Conservation (phyloP, 1,140 invertebrate genomes). For the Hycleus cichorii region DNA sequence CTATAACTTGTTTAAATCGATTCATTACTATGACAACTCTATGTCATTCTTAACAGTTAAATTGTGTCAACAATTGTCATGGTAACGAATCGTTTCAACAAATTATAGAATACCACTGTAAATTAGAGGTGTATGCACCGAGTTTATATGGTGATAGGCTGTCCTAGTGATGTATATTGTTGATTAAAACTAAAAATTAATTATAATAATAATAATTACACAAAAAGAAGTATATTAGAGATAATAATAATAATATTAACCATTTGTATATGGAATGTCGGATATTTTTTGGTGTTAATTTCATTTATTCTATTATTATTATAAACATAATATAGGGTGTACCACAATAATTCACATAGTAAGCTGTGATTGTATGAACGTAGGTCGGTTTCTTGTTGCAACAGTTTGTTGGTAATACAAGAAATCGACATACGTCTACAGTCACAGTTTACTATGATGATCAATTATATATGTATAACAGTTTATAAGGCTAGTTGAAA, state of each 20-base stretch:
- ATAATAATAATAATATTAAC: conserved; percentile 15
- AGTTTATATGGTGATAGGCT: conserved; percentile 31
- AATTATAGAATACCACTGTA: not conserved
- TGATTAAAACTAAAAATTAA: conserved; percentile 17
- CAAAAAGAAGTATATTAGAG: too few species aligned
- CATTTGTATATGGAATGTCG: conserved; percentile 29
- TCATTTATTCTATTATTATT: conserved; percentile 17
- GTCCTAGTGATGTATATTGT: conserved; percentile 30
- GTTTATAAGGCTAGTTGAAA: too few species aligned
- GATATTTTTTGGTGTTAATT: conserved; percentile 16
- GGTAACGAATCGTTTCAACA: too few species aligned
- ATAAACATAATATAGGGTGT: conserved; percentile 18
- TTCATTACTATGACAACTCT: too few species aligned
- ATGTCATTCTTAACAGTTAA: too few species aligned
- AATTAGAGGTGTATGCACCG: conserved; percentile 27
- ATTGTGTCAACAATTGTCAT: too few species aligned
- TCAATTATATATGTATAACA: too few species aligned
- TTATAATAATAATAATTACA: too few species aligned
- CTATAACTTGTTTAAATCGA: too few species aligned
- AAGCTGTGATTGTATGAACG: conserved; percentile 17
- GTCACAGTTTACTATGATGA: not conserved
- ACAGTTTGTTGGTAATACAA: too few species aligned
- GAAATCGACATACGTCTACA: not conserved
- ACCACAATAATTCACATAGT: not conserved
- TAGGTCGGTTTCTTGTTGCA: not conserved